Evolutionary conservation across 2,113 vertebrate species (phyloP), one percentile per base, ranked within the genome.

Genomic region (Nymphicus hollandicus): DNA sequence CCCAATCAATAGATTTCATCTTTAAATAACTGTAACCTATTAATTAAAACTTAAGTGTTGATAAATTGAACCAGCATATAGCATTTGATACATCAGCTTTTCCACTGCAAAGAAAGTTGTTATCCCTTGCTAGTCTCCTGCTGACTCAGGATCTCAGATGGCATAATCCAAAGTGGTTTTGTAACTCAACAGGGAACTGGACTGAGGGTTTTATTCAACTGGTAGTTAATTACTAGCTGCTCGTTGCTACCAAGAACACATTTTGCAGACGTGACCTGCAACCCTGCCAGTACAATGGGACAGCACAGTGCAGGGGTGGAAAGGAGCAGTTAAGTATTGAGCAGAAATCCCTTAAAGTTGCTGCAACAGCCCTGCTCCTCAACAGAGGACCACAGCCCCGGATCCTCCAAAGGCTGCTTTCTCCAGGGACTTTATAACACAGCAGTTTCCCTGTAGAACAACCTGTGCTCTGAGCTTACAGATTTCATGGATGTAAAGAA

Each of bases 261-360:
- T 22, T 61, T 79, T 80, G 52, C 74, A 74, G 66, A 56, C 33
- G 13, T 5, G 3, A 49, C 22, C 13, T 23, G 50, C n/a, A 69
- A 16, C 11, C 0, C 0, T 14, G 13, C 41, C 60, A 31, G 29
- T 10, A 31, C 4, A 19, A 17, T 0, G 15, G 74, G 74, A 19
- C 4, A 31, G 50, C 24, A 39, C 52, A 65, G 73, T 9, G 63
- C 24, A 76, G 69, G 31, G 23, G n/a, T 5, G 18, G 35, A 19
- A 44, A 53, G 46, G 19, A 77, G 31, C 37, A 9, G 17, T 10
- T 25, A 27, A 58, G 46, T 10, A 19, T 28, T 17, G n/a, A 56
- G 65, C 37, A 88, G 61, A 81, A 22, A 58, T 2, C 35, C 19
- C 37, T 43, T 7, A 47, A 35, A 52, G 52, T 9, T 61, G 18